Evolutionary conservation across 2,888 invertebrate species (phyloP).

Genomic region (Stenodera caucasica): DNA sequence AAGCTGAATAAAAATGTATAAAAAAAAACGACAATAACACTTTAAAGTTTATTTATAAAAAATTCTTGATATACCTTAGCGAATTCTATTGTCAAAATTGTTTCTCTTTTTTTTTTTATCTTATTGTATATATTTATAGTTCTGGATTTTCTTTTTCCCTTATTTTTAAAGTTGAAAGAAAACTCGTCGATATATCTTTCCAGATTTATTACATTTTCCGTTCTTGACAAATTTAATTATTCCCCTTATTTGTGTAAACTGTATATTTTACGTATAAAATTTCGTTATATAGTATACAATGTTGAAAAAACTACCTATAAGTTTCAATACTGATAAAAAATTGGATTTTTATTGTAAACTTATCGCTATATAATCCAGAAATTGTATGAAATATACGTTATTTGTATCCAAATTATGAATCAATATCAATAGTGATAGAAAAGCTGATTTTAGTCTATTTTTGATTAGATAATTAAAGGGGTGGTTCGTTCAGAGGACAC

Average conservation of each 20-base stretch:
- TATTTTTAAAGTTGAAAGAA: background rate
- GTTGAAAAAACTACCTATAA: too few species aligned
- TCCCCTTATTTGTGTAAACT: background rate
- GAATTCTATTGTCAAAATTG: background rate
- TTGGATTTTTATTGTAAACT: too few species aligned
- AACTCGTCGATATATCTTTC: background rate
- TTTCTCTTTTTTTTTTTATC: background rate
- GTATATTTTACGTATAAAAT: background rate
- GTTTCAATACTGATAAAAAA: too few species aligned
- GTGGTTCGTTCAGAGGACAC: too few species aligned
- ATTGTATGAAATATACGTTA: too few species aligned
- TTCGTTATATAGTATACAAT: too few species aligned
- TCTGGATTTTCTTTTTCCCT: background rate
- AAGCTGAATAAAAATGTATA: slow-evolving; percentile 5
- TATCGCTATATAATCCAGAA: too few species aligned
- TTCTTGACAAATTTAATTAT: slow-evolving; percentile 3
- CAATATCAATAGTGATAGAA: too few species aligned
- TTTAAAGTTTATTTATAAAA: background rate
- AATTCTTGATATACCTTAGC: background rate
- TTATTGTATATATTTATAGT: background rate
- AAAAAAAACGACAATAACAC: background rate
- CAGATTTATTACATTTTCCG: background rate
- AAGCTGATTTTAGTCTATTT: too few species aligned
- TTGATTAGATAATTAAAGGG: too few species aligned
- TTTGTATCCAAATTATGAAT: too few species aligned